Evolutionary conservation across 2,797 vertebrate species (phyloP), one percentile per base, ranked within the genome.

Genomic region (Alauda arvensis): DNA sequence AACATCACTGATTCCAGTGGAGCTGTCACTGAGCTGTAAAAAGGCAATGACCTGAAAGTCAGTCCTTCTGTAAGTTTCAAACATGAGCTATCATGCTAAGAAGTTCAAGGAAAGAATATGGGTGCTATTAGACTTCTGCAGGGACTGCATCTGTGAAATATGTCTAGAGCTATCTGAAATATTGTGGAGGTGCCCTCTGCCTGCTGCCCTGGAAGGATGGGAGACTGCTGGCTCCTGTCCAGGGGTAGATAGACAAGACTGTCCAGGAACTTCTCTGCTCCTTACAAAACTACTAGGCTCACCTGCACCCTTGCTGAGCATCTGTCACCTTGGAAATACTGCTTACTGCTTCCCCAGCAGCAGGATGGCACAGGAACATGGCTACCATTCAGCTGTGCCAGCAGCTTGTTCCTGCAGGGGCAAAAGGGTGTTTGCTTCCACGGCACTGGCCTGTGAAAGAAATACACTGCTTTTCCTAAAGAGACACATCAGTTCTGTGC

Each of bases 341-440:
- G 13, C 23, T 84, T 13, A 10, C 12, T 57, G 17, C 11, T 77
- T 66, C 7, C 8, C 8, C 33, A 65, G 48, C 8, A 84, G 52
- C 40, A 76, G n/a, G 37, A 31, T 0, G 3, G n/a, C 29, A 70
- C 9, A 53, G 15, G 49, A 71, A 17, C 3, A 2, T 8, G 8
- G 14, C 6, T 65, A 20, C 6, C 9, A 6, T 26, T 37, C 25
- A 37, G 19, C 25, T 1, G 1, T 34, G 29, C 33, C 1, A 3
- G 28, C 11, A 63, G 13, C 33, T 74, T 59, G 31, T 62, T 85
- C 28, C 15, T 51, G 0, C 9, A 43, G 39, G 18, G 68, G 21
- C 10, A 68, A 40, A 57, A 56, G 14, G 6, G 7, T 31, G 23
- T 24, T 84, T 55, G 4, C 14, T 68, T 46, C 28, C 12, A 9